Evolutionary conservation across 2,113 vertebrate genomes (phyloP), one percentile per base, ranked within the genome.

Genomic region (Vombatus ursinus): DNA sequence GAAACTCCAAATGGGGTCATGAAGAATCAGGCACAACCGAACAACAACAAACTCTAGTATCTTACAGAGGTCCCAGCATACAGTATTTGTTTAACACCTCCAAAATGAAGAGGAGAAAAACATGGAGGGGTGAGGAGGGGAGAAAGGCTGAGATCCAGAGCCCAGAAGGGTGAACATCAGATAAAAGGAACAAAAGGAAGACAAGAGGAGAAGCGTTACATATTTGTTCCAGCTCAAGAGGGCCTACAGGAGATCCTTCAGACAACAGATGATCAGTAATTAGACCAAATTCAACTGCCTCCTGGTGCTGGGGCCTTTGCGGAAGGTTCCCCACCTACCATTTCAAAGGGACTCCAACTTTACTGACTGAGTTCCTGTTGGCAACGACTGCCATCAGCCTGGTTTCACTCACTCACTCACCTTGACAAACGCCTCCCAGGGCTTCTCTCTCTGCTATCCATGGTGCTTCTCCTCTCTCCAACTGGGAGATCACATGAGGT

Each of bases 391-490:
- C 92, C 31, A 31, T 5, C 3, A 52, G 97, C 96, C 57, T 68
- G 54, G 24, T 54, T 0, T 52, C 52, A 0, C 23, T 53, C 53
- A 8, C 53, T 54, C 24, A 22, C 31, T 23, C 37, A 98, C 98
- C 97, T 0, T 50, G 52, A 84, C 16, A 93, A 90, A 51, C 1
- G 22, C 10, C 5, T 53, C 95, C 28, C 26, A 51, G 24, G 68
- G 37, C 68, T 47, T 90, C 97, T 89, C 92, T 96, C 50, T 96
- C 96, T 3, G 92, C 54, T 54, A 90, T 95, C 97, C 98, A 98
- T 24, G 97, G 97, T 8, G 96, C 96, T 94, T 97, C 96, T 95
- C 98, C 97, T 96, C 94, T 95, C 92, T 98, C 96, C 93, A 98
- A 90, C 77, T 98, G 96, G 92, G 96, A 97, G 93, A 98, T 98